Conservation (phyloP, 2,113 vertebrate genomes). For the Rhipidura dahli region DNA sequence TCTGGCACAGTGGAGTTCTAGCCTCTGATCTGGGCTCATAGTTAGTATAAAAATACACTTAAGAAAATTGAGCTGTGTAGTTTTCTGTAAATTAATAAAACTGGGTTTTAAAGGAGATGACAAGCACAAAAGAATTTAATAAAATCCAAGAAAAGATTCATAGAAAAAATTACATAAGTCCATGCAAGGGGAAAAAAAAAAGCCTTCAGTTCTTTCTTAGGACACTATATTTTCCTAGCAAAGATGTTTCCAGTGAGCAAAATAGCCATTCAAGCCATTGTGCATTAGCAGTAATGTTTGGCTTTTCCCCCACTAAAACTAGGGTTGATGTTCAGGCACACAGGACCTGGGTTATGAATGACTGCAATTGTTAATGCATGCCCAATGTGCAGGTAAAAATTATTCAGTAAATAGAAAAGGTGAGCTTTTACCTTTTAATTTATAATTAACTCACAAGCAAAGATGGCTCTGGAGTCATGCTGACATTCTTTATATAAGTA, state of each 20-base stretch:
- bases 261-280: not conserved
- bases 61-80: not conserved
- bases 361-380: not conserved
- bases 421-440: not conserved
- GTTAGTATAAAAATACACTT: not conserved
- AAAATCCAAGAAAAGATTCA: not conserved
- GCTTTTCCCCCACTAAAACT: not conserved
- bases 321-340: not conserved
- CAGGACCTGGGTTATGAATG: not conserved
- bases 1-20: not conserved
- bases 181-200: accelerated
- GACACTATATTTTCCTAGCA: not conserved
- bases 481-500: not conserved
- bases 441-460: not conserved
- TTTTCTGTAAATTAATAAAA: not conserved
- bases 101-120: not conserved
- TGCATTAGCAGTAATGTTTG: not conserved
- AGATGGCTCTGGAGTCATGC: not conserved
- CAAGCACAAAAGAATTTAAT: not conserved
- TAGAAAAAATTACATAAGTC: not conserved
- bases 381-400: not conserved
- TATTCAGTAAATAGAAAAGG: not conserved
- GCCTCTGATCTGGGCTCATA: not conserved
- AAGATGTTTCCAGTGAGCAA: not conserved
- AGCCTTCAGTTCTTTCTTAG: not conserved